A percentile compares a stretch with the other conserved stretches of the same genome.
Conservation (phyloP, 2,113 vertebrate species). For the Thermophis baileyi region DNA sequence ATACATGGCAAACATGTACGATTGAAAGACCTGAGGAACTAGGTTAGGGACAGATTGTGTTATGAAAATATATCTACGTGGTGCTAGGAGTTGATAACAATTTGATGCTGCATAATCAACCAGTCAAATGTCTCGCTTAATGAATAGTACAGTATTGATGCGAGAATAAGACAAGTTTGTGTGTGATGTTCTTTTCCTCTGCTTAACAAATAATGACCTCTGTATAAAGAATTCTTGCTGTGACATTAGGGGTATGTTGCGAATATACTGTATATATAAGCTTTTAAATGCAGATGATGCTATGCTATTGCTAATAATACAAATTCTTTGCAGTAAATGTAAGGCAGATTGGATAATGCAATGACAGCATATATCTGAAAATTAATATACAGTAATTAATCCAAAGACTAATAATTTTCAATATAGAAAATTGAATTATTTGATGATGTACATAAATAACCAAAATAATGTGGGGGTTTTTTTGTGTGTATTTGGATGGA, state of each 20-base stretch:
- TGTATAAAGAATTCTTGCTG: not conserved
- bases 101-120: not conserved
- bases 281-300: not conserved
- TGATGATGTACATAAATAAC: not conserved
- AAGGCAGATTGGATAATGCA: too few relatives aligned
- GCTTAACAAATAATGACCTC: not conserved
- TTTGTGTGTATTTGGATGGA: too few relatives aligned
- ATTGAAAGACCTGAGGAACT: not conserved
- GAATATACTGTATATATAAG: not conserved
- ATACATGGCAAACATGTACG: not conserved
- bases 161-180: not conserved
- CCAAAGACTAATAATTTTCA: not conserved
- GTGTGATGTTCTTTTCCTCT: not conserved
- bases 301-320: not conserved
- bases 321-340: too few relatives aligned
- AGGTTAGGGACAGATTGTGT: not conserved
- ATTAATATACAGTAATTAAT: too few relatives aligned
- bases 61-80: not conserved
- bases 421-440: not conserved
- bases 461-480: too few relatives aligned
- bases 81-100: not conserved
- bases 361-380: too few relatives aligned
- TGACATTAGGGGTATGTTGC: not conserved
- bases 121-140: not conserved
- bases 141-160: not conserved